Evolutionary conservation across 2,113 vertebrate species (phyloP).

Genomic region (Xyrauchen texanus): DNA sequence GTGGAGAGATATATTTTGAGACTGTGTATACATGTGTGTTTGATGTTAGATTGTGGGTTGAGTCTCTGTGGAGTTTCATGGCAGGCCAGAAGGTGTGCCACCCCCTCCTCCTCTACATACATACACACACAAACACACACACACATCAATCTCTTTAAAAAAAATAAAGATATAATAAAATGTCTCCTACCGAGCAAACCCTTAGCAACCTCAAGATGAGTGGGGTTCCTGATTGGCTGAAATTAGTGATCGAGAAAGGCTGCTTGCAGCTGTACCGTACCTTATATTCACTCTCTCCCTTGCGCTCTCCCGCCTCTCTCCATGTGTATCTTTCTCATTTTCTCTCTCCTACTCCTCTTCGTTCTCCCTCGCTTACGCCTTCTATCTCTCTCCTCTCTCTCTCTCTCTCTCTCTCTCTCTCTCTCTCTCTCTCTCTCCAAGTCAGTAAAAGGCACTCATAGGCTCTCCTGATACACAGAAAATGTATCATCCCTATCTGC

Average conservation of each 20-base stretch:
- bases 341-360: slow-evolving; percentile 34
- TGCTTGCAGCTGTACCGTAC: slow-evolving; percentile 54
- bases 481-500: slow-evolving; percentile 89
- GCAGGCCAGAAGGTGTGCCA: slow-evolving; percentile 12
- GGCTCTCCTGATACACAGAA: slow-evolving; percentile 90
- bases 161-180: slow-evolving; percentile 35
- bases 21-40: neutral
- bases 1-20: slow-evolving; percentile 26
- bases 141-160: slow-evolving; percentile 12
- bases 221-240: slow-evolving; percentile 72
- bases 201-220: slow-evolving; percentile 67
- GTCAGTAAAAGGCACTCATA: slow-evolving; percentile 84
- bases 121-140: too few relatives aligned
- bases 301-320: slow-evolving; percentile 36
- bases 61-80: slow-evolving; percentile 24
- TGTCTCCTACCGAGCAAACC: slow-evolving; percentile 62
- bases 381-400: slow-evolving; percentile 10
- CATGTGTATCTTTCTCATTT: slow-evolving; percentile 51
- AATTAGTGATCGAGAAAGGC: slow-evolving; percentile 72
- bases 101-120: neutral
- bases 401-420: slow-evolving; percentile 27
- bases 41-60: slow-evolving; percentile 25
- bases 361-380: slow-evolving; percentile 11
- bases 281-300: slow-evolving; percentile 50
- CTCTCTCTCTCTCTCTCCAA: slow-evolving; percentile 66